phyloP scores from a whole-genome alignment of 2,797 vertebrate species.

The Setipinna tenuifilis region DNA sequence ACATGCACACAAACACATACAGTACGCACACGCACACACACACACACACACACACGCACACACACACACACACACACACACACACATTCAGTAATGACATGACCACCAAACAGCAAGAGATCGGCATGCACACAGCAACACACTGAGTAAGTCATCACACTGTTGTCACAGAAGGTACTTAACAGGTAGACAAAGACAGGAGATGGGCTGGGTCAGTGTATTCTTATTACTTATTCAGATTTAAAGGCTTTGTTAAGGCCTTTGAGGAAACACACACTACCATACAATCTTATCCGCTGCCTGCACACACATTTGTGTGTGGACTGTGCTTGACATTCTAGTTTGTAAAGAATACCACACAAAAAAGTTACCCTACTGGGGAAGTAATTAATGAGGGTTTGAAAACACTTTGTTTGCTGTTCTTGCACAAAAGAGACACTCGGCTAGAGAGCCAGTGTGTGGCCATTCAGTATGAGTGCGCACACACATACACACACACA shows the following conservation, averaged over 20 bases:
- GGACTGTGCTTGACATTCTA: background rate
- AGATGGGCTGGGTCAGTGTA: slow-evolving; percentile 16
- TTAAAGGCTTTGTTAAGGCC: background rate
- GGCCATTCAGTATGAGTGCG: background rate
- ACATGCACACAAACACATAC: background rate
- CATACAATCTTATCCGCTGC: background rate
- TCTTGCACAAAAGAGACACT: slow-evolving; percentile 33
- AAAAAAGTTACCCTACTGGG: background rate
- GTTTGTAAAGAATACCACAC: background rate
- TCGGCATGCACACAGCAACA: background rate
- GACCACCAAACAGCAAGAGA: background rate
- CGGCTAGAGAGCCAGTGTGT: background rate
- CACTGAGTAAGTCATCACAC: background rate
- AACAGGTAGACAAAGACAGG: background rate
- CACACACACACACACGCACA: background rate
- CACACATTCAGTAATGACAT: background rate
- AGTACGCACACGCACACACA: background rate
- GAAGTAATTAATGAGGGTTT: slow-evolving; percentile 47
- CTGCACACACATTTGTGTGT: background rate
- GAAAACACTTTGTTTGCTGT: slow-evolving; percentile 43
- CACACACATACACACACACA: slow-evolving; percentile 6
- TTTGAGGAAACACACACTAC: background rate
- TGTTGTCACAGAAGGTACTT: background rate
- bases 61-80: background rate
- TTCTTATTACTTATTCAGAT: slow-evolving; percentile 21